These are phyloP conservation scores for Lithophane socia DNA, from an alignment of 2,888 invertebrate genomes.

Conservation along the genomic window DNA sequence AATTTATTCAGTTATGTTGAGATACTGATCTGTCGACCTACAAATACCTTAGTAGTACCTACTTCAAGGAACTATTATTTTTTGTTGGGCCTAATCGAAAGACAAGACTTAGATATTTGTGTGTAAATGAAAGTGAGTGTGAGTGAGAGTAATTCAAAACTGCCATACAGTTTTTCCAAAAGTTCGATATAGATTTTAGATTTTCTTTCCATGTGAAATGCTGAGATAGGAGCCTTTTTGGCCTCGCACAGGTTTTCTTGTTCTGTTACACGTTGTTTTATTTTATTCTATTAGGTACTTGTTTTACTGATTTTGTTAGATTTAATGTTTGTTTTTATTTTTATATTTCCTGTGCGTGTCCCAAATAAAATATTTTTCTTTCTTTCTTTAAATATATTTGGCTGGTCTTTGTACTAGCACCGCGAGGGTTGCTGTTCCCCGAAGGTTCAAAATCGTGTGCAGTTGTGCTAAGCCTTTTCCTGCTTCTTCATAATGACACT, in stretches of 20 bases:
- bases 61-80: not conserved
- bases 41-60: not conserved
- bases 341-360: too few relatives aligned
- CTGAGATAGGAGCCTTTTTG: too few relatives aligned
- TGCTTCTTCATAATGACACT: constrained; percentile 37
- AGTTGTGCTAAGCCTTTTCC: constrained; percentile 41
- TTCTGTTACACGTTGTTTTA: too few relatives aligned
- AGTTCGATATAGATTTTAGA: not conserved
- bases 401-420: not conserved
- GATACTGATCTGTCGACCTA: constrained; percentile 30
- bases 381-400: too few relatives aligned
- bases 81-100: not conserved
- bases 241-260: too few relatives aligned
- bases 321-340: too few relatives aligned
- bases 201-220: not conserved
- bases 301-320: too few relatives aligned
- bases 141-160: not conserved
- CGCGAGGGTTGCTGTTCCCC: constrained; percentile 5
- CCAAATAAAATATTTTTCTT: too few relatives aligned
- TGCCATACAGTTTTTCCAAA: not conserved
- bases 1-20: constrained; percentile 38
- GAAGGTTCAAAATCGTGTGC: constrained; percentile 10
- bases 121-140: not conserved
- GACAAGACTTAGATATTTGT: not conserved
- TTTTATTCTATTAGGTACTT: too few relatives aligned